Percentiles rank a stretch among this genome's conserved stretches.
These are phyloP conservation scores for Papilio polytes DNA, from an alignment of 1,140 invertebrate species.

Conservation along the genomic window DNA sequence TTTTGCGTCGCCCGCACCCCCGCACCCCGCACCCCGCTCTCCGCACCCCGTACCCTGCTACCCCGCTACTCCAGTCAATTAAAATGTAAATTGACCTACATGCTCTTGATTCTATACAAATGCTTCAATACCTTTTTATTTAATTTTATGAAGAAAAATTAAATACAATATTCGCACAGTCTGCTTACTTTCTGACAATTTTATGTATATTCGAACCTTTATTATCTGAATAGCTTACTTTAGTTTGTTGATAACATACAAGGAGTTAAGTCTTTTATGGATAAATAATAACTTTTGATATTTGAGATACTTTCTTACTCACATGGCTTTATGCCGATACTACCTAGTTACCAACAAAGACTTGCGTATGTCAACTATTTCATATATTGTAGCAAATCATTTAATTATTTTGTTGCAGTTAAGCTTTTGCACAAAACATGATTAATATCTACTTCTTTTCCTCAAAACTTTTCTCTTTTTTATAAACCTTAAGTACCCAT, in stretches of 20 bases:
- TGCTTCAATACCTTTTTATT: background rate
- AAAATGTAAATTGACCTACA: conserved; percentile 20
- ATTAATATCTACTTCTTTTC: background rate
- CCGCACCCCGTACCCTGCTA: background rate
- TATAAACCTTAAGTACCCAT: background rate
- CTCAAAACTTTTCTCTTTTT: background rate
- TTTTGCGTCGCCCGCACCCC: background rate
- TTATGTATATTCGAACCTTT: too few relatives aligned
- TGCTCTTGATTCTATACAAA: background rate
- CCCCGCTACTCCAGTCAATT: background rate
- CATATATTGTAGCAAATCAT: background rate
- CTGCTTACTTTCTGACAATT: background rate
- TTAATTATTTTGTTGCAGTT: background rate
- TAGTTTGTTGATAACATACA: too few relatives aligned
- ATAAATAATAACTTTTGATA: too few relatives aligned
- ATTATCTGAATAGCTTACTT: too few relatives aligned
- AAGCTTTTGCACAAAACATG: background rate
- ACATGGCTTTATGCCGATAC: too few relatives aligned
- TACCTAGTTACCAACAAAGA: too few relatives aligned
- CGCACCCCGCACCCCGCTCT: background rate
- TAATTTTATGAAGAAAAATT: background rate
- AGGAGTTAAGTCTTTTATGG: too few relatives aligned
- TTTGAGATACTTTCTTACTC: too few relatives aligned
- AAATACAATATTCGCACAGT: background rate
- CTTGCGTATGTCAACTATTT: too few relatives aligned